Evolutionary conservation across 2,888 invertebrate species (phyloP), one percentile per base, ranked within the genome.

Genomic region (Bembecia ichneumoniformis): DNA sequence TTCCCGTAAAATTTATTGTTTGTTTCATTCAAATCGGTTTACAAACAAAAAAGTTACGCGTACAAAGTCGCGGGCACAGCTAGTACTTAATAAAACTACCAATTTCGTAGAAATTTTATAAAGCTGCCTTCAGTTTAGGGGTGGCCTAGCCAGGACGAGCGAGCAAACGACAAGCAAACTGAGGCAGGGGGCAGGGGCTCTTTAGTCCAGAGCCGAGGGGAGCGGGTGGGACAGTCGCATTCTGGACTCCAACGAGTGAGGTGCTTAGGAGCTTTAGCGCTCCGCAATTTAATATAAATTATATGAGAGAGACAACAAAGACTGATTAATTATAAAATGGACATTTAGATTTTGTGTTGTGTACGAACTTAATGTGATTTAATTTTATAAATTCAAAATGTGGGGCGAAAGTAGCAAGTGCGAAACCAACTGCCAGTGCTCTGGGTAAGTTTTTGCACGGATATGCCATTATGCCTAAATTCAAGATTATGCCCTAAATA

Each of bases 381-480:
- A 28, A 43, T 28, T 7, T 28, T 43, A 47, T 36, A 48, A 16
- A 35, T 57, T 52, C 57, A 81, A 72, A 68, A 86, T 86, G 86
- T 86, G 79, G 81, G 82, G 79, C 15, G 82, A 74, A 53, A 78
- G 67, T 66, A 68, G 77, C 52, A 68, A 73, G 46, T 86, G 86
- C 62, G 86, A 86, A 54, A 64, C 56, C 1, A 77, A 84, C 67
- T 86, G 86, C 67, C 83, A 86, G 55, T 86, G 86, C 51, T 81
- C 83, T 15, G 83, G 83, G 86, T 86, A 56, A 74, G 83, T 74
- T 56, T 43, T 57, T 40, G 1, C 40, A 40, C 13, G 40, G 40
- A 45, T 14, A 13, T 43, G 9, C 43, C n/a, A 43, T 43, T 43
- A 11, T n/a, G n/a, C 15, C n/a, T 4, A 40, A 40, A 40, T 40